Base-by-base conservation (phyloP, 2,888 invertebrate species). In the Coelinius sp. region DNA sequence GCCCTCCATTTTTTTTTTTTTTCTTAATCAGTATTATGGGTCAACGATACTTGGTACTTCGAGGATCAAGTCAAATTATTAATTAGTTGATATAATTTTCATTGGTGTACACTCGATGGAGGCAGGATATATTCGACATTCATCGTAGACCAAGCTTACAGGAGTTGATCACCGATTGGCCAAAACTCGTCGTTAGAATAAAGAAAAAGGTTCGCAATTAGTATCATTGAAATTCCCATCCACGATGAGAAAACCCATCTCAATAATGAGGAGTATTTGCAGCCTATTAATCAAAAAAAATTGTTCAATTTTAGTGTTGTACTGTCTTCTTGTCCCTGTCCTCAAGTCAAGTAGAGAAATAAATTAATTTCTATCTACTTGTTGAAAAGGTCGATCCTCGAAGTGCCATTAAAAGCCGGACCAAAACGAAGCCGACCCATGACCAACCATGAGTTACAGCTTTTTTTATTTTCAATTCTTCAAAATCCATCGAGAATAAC, bases 151-250 rank as follows among this genome's bases (percentile, higher is more conserved):
- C 91, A 89, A 91, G 92, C 89, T 90, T 93, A 80, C 90, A 90
- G 86, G 92, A 93, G 90, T 88, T 94, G 87, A 92, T 94, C 88
- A 92, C 92, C 84, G 94, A 94, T 90, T 94, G 94, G 94, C 94
- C 94, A 85, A 91, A 88, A 83, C 92, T 94, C 89, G 89, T 90
- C 89, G 90, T 90, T 88, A 89, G 90, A 89, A 90, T 90, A 88
- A 91, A 90, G 90, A 89, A 89, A 89, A 92, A 92, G 92, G 92
- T 92, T 92, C 91, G 92, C 89, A 90, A 82, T 71, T 71, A 76
- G 41, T 41, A n/a, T 41, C 46, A 73, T 77, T 73, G 78, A 59
- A 31, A 35, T 59, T 53, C 53, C 25, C 53, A 25, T 35, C 35
- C 35, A 14, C 25, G 20, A n/a, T 7, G 17, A 12, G 10, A 27